Evolutionary conservation across 2,113 vertebrate genomes (phyloP).

Genomic region (Lucifuga dentata): DNA sequence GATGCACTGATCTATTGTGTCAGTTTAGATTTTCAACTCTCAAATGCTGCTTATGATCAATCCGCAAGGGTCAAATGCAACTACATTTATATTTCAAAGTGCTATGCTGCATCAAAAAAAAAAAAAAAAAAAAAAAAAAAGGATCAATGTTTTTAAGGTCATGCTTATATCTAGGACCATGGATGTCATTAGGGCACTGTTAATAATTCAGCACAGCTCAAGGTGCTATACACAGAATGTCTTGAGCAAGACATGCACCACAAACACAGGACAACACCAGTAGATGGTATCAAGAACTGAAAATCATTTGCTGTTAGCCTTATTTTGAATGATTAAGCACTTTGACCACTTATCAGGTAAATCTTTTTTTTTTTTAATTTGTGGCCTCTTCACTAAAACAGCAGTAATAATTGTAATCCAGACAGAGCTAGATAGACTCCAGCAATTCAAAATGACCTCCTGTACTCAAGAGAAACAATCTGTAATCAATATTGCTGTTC

Average conservation of each 20-base stretch:
- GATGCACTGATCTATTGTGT: conserved; percentile 6
- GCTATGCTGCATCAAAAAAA: conserved; percentile 71
- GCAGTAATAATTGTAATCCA: conserved; percentile 10
- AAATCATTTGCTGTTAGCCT: conserved; percentile 45
- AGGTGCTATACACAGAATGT: conserved; percentile 69
- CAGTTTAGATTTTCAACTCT: conserved; percentile 41
- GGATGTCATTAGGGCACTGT: conserved; percentile 79
- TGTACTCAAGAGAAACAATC: conserved; percentile 50
- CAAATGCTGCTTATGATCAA: conserved; percentile 56
- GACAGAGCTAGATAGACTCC: conserved; percentile 42
- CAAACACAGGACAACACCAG: conserved; percentile 68
- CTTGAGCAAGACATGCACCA: conserved; percentile 57
- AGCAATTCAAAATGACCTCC: conserved; percentile 57
- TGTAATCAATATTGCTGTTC: conserved; percentile 65
- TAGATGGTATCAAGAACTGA: conserved; percentile 28
- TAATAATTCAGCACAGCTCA: conserved; percentile 79
- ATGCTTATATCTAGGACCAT: conserved; percentile 74
- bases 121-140: conserved; percentile 68
- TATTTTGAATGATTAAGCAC: conserved; percentile 45
- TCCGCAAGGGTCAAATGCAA: conserved; percentile 65
- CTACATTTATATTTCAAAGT: conserved; percentile 72
- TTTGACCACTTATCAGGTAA: conserved; percentile 13
- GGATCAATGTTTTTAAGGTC: conserved; percentile 84
- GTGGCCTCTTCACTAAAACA: conserved; percentile 12
- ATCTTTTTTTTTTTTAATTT: conserved; percentile 18